Evolutionary conservation across 2,797 vertebrate species (phyloP), one percentile per base, ranked within the genome.

Genomic region (Danio kyathit): DNA sequence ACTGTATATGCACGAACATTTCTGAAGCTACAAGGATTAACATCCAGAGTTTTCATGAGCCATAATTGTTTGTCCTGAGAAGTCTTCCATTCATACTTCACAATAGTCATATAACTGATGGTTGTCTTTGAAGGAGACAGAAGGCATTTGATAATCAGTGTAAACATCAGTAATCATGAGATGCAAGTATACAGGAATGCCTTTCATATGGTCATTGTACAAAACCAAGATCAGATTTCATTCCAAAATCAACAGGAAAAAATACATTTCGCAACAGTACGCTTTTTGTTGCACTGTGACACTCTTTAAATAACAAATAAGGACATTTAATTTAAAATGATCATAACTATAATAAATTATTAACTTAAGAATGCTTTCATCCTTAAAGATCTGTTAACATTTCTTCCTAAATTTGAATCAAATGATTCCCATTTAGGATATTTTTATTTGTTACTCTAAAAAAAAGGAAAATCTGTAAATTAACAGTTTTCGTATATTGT

Each of bases 191-290:
- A 44, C 12, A 49, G 29, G 57, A 74, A 43, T 65, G 38, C n/a
- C 61, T 51, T 54, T 54, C n/a, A 54, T 44, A 40, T 70, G 44
- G 52, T 64, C 48, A 52, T 64, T 11, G 43, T 29, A 51, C 67
- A 54, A 71, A 71, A 54, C 67, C 67, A 73, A 57, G 5, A 21
- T 72, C 2, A 43, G n/a, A 57, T 17, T 77, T 67, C 41, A 56
- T 7, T 43, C 49, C 40, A 56, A 21, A 56, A 76, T 51, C 59
- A 75, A 41, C 3, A 10, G 17, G 43, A 73, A 72, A 19, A 48
- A 44, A 6, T 38, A 29, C 29, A 46, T 6, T 4, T 12, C 0
- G 14, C 46, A 10, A 19, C 19, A 10, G 38, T 38, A 51, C 29
- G 7, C 0, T 17, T 41, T 52, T 71, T 65, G n/a, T 48, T 38